phyloP scores from a whole-genome alignment of 2,113 vertebrate genomes.

The Pterocles gutturalis region DNA sequence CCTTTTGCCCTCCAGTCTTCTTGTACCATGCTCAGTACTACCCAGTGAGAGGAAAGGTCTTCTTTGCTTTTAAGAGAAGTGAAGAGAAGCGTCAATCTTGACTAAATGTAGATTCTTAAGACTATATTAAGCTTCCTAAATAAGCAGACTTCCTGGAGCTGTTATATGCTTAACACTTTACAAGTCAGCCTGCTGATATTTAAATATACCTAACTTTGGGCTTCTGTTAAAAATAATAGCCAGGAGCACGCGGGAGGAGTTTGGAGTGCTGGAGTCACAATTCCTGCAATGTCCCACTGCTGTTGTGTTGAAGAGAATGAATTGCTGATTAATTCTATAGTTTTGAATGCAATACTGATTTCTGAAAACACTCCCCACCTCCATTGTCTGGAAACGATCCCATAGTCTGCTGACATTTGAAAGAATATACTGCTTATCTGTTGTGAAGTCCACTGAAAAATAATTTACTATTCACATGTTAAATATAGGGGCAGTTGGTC shows the following conservation, averaged over 20 bases:
- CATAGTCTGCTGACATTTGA: slow-evolving; percentile 62
- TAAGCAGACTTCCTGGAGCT: not conserved
- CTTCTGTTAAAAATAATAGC: slow-evolving; percentile 12
- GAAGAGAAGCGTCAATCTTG: not conserved
- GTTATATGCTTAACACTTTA: not conserved
- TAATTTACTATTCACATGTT: slow-evolving; percentile 85
- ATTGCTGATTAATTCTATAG: slow-evolving; percentile 71
- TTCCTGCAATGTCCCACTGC: not conserved
- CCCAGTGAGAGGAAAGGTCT: not conserved
- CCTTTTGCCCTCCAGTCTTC: not conserved
- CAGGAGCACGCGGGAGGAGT: not conserved
- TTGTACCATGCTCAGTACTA: not conserved
- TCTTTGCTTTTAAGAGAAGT: not conserved
- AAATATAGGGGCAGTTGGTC: slow-evolving; percentile 87
- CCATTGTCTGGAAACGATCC: slow-evolving; percentile 52
- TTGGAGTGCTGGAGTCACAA: not conserved
- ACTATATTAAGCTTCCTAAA: not conserved
- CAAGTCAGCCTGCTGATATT: not conserved
- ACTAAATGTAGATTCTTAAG: not conserved
- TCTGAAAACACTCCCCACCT: slow-evolving; percentile 65
- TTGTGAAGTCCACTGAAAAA: slow-evolving; percentile 87
- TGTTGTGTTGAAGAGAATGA: slow-evolving; percentile 57
- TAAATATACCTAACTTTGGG: not conserved
- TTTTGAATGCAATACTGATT: slow-evolving; percentile 72
- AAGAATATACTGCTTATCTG: slow-evolving; percentile 84